These are phyloP conservation scores for Eudasyphora cyanicolor DNA, from an alignment of 2,888 invertebrate genomes.

Conservation along the genomic window DNA sequence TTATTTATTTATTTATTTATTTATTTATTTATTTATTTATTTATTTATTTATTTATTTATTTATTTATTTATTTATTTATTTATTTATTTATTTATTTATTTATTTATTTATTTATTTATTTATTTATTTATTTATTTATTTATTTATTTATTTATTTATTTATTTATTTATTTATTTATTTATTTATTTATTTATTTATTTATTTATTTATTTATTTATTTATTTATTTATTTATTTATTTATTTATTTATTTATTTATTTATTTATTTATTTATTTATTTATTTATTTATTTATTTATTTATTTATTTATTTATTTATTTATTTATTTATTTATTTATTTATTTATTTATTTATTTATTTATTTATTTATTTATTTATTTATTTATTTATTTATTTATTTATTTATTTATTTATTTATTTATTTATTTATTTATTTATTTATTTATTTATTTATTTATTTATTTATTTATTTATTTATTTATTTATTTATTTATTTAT, in stretches of 20 bases:
- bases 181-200: neutral
- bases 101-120: neutral
- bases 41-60: neutral
- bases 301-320: neutral
- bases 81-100: neutral
- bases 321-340: neutral
- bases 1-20: neutral
- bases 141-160: neutral
- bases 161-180: neutral
- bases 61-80: neutral
- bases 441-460: neutral
- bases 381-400: neutral
- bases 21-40: neutral
- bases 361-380: neutral
- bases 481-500: neutral
- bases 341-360: neutral
- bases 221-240: neutral
- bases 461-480: neutral
- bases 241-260: neutral
- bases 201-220: neutral
- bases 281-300: neutral
- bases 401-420: neutral
- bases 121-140: neutral
- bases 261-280: neutral
- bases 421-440: neutral